Evolutionary conservation across 2,113 vertebrate species (phyloP).

Genomic region (Larimichthys crocea): DNA sequence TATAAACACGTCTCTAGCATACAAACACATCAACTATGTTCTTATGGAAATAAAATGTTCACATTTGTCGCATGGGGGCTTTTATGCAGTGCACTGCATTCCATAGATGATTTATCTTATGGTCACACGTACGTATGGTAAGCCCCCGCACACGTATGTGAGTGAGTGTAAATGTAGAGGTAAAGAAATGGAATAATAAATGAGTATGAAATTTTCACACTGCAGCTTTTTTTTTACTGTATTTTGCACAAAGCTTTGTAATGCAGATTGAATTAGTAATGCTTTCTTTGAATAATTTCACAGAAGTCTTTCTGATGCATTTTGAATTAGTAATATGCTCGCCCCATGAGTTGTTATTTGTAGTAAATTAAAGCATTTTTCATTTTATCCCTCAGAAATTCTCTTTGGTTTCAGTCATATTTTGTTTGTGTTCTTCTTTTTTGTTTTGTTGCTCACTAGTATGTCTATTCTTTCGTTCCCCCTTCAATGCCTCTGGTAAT

Average conservation of each 20-base stretch:
- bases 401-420: conserved; percentile 28
- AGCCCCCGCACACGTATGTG: neutral
- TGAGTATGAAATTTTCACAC: neutral
- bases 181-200: neutral
- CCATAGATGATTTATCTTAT: neutral
- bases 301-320: conserved; percentile 26
- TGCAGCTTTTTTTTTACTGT: neutral
- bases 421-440: conserved; percentile 25
- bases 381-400: conserved; percentile 26
- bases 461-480: neutral
- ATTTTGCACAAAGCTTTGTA: conserved; percentile 25
- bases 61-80: neutral
- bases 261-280: conserved; percentile 42
- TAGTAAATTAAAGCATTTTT: conserved; percentile 42
- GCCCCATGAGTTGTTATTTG: conserved; percentile 7
- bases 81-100: neutral
- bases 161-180: neutral
- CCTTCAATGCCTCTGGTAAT: neutral
- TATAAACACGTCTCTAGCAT: neutral
- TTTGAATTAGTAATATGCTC: conserved; percentile 42
- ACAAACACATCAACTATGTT: neutral
- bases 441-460: neutral
- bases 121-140: too few relatives aligned
- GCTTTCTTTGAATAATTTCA: conserved; percentile 38
- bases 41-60: neutral